A percentile compares a stretch with the other conserved stretches of the same genome.
phyloP scores from a whole-genome alignment of 92 coral and sea anemone species.

The Anthopleura xanthogrammica region DNA sequence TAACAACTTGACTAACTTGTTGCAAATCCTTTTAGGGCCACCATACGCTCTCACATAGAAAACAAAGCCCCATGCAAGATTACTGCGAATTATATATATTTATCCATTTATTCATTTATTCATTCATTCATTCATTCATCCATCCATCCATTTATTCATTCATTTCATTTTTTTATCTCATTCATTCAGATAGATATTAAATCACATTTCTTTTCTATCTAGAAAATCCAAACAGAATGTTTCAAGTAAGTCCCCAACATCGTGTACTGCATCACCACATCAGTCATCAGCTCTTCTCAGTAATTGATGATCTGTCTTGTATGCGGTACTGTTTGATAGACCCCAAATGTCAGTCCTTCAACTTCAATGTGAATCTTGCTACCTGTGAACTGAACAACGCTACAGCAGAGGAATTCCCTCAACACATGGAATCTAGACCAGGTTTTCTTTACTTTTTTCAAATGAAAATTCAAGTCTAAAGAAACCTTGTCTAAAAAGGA shows the following conservation, averaged over 20 bases:
- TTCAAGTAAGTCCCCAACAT: not conserved
- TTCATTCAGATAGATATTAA: too few species aligned
- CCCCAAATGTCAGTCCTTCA: not conserved
- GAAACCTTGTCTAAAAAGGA: too few species aligned
- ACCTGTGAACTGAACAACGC: slow-evolving; percentile 20
- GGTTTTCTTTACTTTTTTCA: slow-evolving; percentile 2
- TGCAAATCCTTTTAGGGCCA: too few species aligned
- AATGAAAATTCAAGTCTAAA: not conserved
- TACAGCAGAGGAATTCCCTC: not conserved
- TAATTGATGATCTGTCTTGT: not conserved
- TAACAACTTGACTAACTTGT: too few species aligned
- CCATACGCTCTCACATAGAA: too few species aligned
- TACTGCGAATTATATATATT: too few species aligned
- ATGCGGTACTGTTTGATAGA: not conserved
- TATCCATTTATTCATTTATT: too few species aligned
- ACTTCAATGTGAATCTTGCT: not conserved
- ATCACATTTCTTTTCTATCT: not conserved
- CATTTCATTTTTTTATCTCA: too few species aligned
- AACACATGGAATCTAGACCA: not conserved
- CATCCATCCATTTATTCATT: too few species aligned
- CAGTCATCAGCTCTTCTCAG: not conserved
- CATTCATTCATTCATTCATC: too few species aligned
- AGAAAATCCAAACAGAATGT: not conserved
- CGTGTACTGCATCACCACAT: slow-evolving; percentile 9
- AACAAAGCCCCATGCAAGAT: too few species aligned